These are phyloP conservation scores for Penaeus monodon DNA, from an alignment of 2,888 invertebrate species.

Conservation along the genomic window DNA sequence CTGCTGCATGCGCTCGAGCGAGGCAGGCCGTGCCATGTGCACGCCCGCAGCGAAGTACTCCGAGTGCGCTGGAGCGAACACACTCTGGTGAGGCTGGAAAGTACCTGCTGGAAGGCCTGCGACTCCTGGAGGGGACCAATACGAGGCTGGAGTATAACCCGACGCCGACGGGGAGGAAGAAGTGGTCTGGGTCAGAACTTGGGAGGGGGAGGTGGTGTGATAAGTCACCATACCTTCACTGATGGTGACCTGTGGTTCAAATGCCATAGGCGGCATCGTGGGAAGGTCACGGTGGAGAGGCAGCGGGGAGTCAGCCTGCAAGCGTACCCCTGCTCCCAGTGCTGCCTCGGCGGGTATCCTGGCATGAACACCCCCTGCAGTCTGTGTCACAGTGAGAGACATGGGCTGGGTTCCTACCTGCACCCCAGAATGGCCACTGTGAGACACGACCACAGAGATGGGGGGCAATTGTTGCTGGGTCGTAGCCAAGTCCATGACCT, in stretches of 20 bases:
- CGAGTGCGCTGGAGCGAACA: slow-evolving; percentile 60
- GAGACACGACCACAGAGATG: slow-evolving; percentile 61
- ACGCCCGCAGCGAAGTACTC: slow-evolving; percentile 64
- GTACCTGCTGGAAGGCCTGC: slow-evolving; percentile 54
- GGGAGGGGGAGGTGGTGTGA: slow-evolving; percentile 61
- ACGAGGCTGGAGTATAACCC: slow-evolving; percentile 57
- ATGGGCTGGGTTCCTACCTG: slow-evolving; percentile 54
- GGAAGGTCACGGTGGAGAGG: slow-evolving; percentile 58
- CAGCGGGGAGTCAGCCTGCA: slow-evolving; percentile 59
- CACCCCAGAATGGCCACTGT: slow-evolving; percentile 43
- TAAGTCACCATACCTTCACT: slow-evolving; percentile 63
- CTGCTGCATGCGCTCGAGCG: slow-evolving; percentile 63
- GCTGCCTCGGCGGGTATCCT: slow-evolving; percentile 59
- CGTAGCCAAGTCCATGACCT: slow-evolving; percentile 62
- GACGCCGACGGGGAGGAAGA: slow-evolving; percentile 55
- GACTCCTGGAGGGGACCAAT: slow-evolving; percentile 60
- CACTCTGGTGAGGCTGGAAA: slow-evolving; percentile 63
- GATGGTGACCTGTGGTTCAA: slow-evolving; percentile 63
- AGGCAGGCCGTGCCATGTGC: slow-evolving; percentile 62
- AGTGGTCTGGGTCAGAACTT: slow-evolving; percentile 59
- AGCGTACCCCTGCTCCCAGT: slow-evolving; percentile 54
- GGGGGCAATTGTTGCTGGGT: slow-evolving; percentile 55
- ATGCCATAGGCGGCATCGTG: slow-evolving; percentile 61
- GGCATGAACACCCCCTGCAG: slow-evolving; percentile 57
- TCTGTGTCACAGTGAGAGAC: slow-evolving; percentile 59